A percentile compares a stretch with the other conserved stretches of the same genome.
Conservation (phyloP, 2,888 invertebrate species). For the Pseudolycoriella hygida region DNA sequence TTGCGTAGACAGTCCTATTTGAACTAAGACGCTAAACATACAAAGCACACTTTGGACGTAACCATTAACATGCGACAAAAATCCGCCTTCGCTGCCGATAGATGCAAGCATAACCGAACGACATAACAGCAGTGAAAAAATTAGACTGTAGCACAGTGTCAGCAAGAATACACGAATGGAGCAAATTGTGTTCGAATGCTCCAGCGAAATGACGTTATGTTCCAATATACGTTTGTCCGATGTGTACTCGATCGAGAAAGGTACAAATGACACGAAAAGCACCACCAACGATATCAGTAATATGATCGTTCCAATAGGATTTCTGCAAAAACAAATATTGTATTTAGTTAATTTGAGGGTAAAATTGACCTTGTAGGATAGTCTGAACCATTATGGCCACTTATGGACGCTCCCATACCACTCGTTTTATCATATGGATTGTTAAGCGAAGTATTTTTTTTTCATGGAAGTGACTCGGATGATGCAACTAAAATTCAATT, state of each 20-base stretch:
- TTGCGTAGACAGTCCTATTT: conserved; percentile 35
- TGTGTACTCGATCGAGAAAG: conserved; percentile 32
- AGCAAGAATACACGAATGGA: conserved; percentile 37
- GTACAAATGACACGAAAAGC: conserved; percentile 32
- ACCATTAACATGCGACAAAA: conserved; percentile 51
- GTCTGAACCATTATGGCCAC: too few relatives aligned
- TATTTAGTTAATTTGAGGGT: too few relatives aligned
- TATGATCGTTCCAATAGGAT: conserved; percentile 36
- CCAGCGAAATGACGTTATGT: not conserved
- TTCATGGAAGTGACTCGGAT: too few relatives aligned
- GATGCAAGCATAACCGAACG: conserved; percentile 46
- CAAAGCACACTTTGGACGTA: conserved; percentile 45
- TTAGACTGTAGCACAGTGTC: conserved; percentile 39
- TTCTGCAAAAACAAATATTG: too few relatives aligned
- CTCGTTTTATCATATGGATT: too few relatives aligned
- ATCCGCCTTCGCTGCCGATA: conserved; percentile 44
- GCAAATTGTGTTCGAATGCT: conserved; percentile 31
- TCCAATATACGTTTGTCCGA: conserved; percentile 11
- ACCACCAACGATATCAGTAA: conserved; percentile 31
- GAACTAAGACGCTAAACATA: conserved; percentile 43
- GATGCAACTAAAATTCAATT: too few relatives aligned
- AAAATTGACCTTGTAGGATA: too few relatives aligned
- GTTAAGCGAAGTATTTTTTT: too few relatives aligned
- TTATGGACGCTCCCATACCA: too few relatives aligned
- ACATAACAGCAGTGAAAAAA: conserved; percentile 44